phyloP scores from a whole-genome alignment of 1,140 invertebrate species.

The Drosophila pectinifera region DNA sequence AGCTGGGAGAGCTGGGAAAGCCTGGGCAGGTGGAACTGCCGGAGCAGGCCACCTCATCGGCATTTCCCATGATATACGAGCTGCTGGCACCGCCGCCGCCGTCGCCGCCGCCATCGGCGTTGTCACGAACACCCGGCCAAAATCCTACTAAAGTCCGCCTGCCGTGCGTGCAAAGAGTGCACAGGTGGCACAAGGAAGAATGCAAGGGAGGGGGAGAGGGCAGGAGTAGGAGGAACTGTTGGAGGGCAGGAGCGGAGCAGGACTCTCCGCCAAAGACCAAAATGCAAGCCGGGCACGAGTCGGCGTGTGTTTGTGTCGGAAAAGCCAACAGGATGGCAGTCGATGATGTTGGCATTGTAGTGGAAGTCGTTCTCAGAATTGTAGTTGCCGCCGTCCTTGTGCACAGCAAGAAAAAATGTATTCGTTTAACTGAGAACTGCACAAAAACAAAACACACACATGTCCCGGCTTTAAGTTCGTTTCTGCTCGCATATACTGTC shows the following conservation, averaged over 20 bases:
- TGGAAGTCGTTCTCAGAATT: constrained; percentile 45
- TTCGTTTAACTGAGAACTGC: neutral
- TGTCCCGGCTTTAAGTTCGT: no score
- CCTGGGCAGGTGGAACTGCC: neutral
- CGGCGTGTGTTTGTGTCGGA: constrained; percentile 29
- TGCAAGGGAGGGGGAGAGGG: neutral
- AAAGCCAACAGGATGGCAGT: constrained; percentile 55
- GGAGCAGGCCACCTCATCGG: constrained; percentile 30
- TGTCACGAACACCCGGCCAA: constrained; percentile 68
- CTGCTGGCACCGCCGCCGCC: constrained; percentile 24
- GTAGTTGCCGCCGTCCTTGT: constrained; percentile 7
- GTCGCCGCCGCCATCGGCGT: constrained; percentile 15
- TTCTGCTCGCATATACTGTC: no score
- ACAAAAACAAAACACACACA: no score
- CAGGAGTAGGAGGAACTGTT: neutral
- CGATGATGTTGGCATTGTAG: constrained; percentile 54
- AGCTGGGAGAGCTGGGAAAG: neutral
- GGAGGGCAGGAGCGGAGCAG: constrained; percentile 11
- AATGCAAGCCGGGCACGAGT: constrained; percentile 28
- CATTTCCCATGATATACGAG: constrained; percentile 50
- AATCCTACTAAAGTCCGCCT: constrained; percentile 75
- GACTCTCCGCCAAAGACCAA: constrained; percentile 48
- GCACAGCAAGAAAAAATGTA: neutral
- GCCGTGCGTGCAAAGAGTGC: constrained; percentile 68
- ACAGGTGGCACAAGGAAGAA: constrained; percentile 40